phyloP scores from a whole-genome alignment of 2,888 invertebrate genomes.

The Laspeyria flexula region DNA sequence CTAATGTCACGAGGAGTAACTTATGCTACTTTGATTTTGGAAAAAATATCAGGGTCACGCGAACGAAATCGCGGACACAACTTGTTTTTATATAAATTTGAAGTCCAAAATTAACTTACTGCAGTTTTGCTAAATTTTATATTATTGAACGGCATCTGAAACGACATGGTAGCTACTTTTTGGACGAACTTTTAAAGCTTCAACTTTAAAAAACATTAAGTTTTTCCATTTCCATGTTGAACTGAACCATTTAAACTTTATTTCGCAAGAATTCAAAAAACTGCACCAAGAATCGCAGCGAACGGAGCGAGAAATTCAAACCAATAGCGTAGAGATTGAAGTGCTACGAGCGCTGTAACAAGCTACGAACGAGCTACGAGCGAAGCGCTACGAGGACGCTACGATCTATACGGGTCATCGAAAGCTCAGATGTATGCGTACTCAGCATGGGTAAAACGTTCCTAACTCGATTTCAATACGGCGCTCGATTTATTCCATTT shows the following conservation, averaged over 20 bases:
- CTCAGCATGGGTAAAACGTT: constrained; percentile 47
- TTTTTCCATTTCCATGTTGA: background rate
- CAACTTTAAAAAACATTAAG: too few relatives aligned
- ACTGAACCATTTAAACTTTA: background rate
- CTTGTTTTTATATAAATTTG: too few relatives aligned
- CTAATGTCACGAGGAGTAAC: too few relatives aligned
- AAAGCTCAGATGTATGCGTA: constrained; percentile 33
- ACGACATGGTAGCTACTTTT: too few relatives aligned
- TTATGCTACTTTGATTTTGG: too few relatives aligned
- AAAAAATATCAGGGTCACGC: too few relatives aligned
- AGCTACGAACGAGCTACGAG: constrained; percentile 54
- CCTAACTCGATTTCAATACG: constrained; percentile 61
- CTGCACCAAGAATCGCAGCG: constrained; percentile 26
- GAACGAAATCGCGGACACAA: too few relatives aligned
- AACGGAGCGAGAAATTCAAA: constrained; percentile 48
- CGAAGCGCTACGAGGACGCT: constrained; percentile 47
- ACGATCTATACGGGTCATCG: constrained; percentile 53
- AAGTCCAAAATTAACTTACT: too few relatives aligned
- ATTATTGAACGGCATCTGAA: too few relatives aligned
- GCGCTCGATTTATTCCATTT: constrained; percentile 60
- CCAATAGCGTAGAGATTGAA: constrained; percentile 65
- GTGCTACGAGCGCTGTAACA: constrained; percentile 57
- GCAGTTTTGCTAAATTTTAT: too few relatives aligned
- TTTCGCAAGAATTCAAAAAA: constrained; percentile 10
- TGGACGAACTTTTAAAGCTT: too few relatives aligned